Base-by-base conservation (phyloP, 2,797 vertebrate species). In the Cyclura pinguis region DNA sequence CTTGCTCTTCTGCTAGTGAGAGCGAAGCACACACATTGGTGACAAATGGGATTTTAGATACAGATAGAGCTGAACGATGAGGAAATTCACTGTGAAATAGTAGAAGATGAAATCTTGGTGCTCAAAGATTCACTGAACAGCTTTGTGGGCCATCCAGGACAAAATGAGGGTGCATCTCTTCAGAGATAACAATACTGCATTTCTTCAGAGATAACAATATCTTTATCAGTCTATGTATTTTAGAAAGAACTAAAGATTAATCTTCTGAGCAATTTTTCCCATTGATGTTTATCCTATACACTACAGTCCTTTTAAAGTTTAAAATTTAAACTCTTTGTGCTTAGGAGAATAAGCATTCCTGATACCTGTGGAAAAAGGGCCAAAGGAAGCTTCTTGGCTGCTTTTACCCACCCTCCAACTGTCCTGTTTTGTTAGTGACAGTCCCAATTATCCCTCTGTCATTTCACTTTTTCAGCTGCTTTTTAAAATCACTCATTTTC, bases 31-130 rank as follows among this genome's bases (percentile, higher is more conserved):
- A 86, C 18, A 86, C 55, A 47, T 64, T 22, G 13, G 62, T 50
- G 59, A 92, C 42, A 89, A 88, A 38, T 93, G 69, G 64, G 92
- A 89, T 91, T 92, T 73, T 88, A 83, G 32, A 90, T 59, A 5
- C 35, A 93, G 78, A 92, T 35, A 91, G 83, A 76, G 1, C 81
- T 85, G 55, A 62, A 4, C n/a, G 27, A 38, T 29, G 47, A 29
- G 13, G 35, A 62, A 91, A 78, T 47, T 90, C 0, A 0, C 59
- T 89, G 38, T 55, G 59, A 91, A 92, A 84, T 4, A 85, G 86
- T 84, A 93, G 24, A 2, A 91, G 55, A 94, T 88, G 47, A 47
- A 88, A 29, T 32, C n/a, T 77, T 59, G 55, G 64, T 22, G 76
- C 72, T 92, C 67, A 12, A 62, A 69, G 47, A 84, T 78, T 77